phyloP scores from a whole-genome alignment of 1,140 invertebrate species.

The Theocolax elegans region DNA sequence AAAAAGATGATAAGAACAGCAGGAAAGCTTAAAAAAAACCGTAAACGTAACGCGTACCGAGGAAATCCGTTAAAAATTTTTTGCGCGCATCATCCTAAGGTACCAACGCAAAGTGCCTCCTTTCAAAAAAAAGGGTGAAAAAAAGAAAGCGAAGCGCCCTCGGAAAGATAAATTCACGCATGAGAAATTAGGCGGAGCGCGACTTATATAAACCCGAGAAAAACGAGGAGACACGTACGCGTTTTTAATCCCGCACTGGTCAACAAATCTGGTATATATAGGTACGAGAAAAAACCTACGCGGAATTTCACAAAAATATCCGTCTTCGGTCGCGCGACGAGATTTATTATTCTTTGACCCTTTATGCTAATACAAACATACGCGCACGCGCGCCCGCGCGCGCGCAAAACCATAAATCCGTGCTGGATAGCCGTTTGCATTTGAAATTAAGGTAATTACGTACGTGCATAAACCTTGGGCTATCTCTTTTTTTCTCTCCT shows the following conservation, averaged over 20 bases:
- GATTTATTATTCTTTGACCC: slow-evolving; percentile 39
- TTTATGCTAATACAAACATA: slow-evolving; percentile 38
- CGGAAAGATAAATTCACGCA: background rate
- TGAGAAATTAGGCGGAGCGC: background rate
- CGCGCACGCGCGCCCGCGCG: background rate
- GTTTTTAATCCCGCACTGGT: background rate
- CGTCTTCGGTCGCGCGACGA: slow-evolving; percentile 4
- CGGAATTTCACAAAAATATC: slow-evolving; percentile 21
- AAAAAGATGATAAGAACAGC: no score
- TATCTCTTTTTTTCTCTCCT: background rate
- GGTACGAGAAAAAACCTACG: background rate
- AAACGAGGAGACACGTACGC: background rate
- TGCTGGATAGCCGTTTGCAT: slow-evolving; percentile 30
- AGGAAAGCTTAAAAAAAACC: no score
- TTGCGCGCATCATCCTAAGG: no score
- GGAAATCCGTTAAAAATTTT: no score
- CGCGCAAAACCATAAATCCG: slow-evolving; percentile 30
- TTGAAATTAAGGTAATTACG: slow-evolving; percentile 43
- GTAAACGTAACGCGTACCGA: no score
- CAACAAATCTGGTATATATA: background rate
- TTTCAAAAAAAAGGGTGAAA: no score
- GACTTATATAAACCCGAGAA: background rate
- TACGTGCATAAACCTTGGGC: slow-evolving; percentile 29
- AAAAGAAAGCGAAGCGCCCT: no score
- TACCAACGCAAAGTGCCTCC: no score